Conservation (phyloP, 1,140 invertebrate genomes). For the Thaumetopoea pityocampa region DNA sequence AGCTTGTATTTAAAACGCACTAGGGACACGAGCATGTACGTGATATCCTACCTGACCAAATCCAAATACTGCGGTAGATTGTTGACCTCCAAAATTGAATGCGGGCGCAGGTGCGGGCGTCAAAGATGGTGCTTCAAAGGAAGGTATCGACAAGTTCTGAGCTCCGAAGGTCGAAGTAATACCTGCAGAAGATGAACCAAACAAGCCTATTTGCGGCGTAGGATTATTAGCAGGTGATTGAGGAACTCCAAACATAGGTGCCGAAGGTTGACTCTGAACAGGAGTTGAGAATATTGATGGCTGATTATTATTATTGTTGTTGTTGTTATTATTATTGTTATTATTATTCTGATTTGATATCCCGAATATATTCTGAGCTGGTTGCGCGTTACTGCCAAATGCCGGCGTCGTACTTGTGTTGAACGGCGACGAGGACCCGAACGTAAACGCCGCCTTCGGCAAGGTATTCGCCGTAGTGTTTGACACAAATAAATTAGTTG, state of each 20-base stretch:
- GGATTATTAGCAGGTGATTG: slow-evolving; percentile 26
- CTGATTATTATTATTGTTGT: slow-evolving; percentile 23
- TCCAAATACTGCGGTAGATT: slow-evolving; percentile 34
- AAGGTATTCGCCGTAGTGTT: slow-evolving; percentile 13
- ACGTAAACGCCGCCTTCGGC: slow-evolving; percentile 22
- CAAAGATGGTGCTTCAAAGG: slow-evolving; percentile 31
- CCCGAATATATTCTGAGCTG: slow-evolving; percentile 37
- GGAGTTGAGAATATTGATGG: slow-evolving; percentile 32
- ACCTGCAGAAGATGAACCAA: slow-evolving; percentile 30
- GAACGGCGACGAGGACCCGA: slow-evolving; percentile 17
- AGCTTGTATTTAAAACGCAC: no score
- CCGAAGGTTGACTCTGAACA: slow-evolving; percentile 20
- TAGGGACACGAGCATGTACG: no score
- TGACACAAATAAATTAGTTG: slow-evolving; percentile 16
- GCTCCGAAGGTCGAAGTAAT: slow-evolving; percentile 35
- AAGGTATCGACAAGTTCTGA: slow-evolving; percentile 27
- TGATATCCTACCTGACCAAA: no score
- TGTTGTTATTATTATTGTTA: no score
- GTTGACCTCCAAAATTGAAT: slow-evolving; percentile 38
- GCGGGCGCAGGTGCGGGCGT: slow-evolving; percentile 29
- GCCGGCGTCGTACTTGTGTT: slow-evolving; percentile 17
- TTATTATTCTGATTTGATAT: slow-evolving; percentile 29
- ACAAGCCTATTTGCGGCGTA: slow-evolving; percentile 31
- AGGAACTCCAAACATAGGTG: slow-evolving; percentile 36
- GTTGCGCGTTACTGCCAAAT: slow-evolving; percentile 30